Evolutionary conservation across 37 sponge, comb jelly and placozoan species (phyloP), one percentile per base, ranked within the genome.

Genomic region (Dysidea cf. avara): DNA sequence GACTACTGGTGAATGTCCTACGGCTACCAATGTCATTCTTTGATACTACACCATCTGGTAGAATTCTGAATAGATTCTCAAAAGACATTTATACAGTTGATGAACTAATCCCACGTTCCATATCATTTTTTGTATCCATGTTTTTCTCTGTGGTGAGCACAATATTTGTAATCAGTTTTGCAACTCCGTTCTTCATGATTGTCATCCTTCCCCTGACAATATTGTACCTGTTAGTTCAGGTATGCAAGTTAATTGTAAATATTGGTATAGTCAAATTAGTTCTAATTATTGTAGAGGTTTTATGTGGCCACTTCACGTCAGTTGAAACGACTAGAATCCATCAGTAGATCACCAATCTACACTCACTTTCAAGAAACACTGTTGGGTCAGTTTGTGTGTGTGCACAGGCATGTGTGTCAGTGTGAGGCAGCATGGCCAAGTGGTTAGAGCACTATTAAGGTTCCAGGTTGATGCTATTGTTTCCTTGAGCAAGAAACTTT

Each of bases 241-340:
- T 92, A 61, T 9, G 51, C 2, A 46, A 34, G 26, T 2, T 24
- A 39, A 16, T n/a, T n/a, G n/a, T n/a, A n/a, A n/a, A n/a, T n/a
- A n/a, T n/a, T n/a, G n/a, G n/a, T n/a, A n/a, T n/a, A n/a, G n/a
- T n/a, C n/a, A n/a, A n/a, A n/a, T n/a, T n/a, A n/a, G 59, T 43
- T 43, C n/a, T n/a, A n/a, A n/a, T 43, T 43, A 9, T 43, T 68
- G 22, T 72, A 94, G 90, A 60, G 93, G 26, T 68, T 89, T 72
- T 98, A 94, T 76, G 88, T 94, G 40, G 78, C 89, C 58, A 89
- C 99, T 38, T 98, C 99, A 51, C 81, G 95, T 55, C 99, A 98
- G 64, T n/a, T n/a, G 51, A 94, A 94, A 64, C 90, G 99, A 24
- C 64, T 98, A 29, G 99, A 98, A 59, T 95, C 95, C 21, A 68